Conservation (phyloP, 2,797 vertebrate species). For the Gymnothorax reevesii region DNA sequence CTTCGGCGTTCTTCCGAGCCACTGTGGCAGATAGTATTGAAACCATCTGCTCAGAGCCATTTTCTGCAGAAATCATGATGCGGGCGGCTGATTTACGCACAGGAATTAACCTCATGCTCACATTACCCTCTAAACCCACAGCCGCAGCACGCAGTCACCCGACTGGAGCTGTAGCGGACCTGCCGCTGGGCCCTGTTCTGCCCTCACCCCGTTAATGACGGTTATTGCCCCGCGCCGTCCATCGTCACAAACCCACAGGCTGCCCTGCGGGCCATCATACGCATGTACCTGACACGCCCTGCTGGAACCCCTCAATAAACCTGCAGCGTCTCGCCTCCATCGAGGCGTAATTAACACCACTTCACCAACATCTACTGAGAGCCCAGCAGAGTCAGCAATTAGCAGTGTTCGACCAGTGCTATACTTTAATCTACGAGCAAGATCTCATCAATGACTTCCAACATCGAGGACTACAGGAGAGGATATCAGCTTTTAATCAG, state of each 20-base stretch:
- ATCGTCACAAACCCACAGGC: neutral
- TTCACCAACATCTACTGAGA: neutral
- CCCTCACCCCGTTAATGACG: neutral
- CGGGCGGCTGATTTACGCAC: neutral
- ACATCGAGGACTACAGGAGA: neutral
- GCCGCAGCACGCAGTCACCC: neutral
- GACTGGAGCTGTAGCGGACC: neutral
- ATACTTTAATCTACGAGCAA: neutral
- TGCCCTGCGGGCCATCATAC: neutral
- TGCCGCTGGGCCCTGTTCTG: neutral
- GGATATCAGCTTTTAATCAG: neutral
- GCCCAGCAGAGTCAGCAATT: neutral
- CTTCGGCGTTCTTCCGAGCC: neutral
- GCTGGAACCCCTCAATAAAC: slow-evolving; percentile 16
- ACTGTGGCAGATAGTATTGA: neutral
- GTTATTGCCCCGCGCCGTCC: neutral
- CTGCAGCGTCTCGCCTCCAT: neutral
- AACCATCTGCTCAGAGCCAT: neutral
- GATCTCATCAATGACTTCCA: neutral
- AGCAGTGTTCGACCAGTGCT: neutral
- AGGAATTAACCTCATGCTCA: neutral
- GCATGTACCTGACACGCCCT: slow-evolving; percentile 22
- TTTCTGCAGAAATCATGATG: neutral
- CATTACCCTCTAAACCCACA: neutral
- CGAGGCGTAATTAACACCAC: slow-evolving; percentile 8